Evolutionary conservation across 2,888 invertebrate genomes (phyloP).

Genomic region (Netelia virgata): DNA sequence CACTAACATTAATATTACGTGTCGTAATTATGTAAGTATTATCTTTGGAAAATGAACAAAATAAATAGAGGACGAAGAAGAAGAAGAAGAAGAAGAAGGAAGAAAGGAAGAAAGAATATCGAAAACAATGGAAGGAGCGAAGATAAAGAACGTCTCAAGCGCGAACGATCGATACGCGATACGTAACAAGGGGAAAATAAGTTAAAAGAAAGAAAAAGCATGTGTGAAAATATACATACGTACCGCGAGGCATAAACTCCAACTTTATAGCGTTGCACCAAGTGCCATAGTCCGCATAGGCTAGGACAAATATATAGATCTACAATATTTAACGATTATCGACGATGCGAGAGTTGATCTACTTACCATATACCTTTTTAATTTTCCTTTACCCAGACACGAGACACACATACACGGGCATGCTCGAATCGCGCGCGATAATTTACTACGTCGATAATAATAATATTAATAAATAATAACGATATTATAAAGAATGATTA

Average conservation of each 20-base stretch:
- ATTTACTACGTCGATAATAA: slow-evolving; percentile 36
- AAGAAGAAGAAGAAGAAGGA: slow-evolving; percentile 8
- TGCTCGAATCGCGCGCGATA: slow-evolving; percentile 42
- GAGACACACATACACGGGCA: neutral
- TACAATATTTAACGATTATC: slow-evolving; percentile 39
- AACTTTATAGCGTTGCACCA: slow-evolving; percentile 77
- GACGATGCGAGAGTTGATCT: slow-evolving; percentile 21
- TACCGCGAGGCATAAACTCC: slow-evolving; percentile 70
- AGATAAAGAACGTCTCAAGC: neutral
- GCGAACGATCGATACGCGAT: slow-evolving; percentile 4
- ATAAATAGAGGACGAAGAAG: neutral
- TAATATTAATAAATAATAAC: slow-evolving; percentile 3
- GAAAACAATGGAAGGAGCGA: too few species aligned
- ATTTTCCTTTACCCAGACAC: slow-evolving; percentile 2
- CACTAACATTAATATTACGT: slow-evolving; percentile 75
- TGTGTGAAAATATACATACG: slow-evolving; percentile 58
- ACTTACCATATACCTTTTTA: slow-evolving; percentile 1
- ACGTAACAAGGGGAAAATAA: slow-evolving; percentile 5
- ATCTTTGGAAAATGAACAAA: slow-evolving; percentile 62
- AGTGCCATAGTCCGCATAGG: slow-evolving; percentile 78
- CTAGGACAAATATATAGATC: slow-evolving; percentile 47
- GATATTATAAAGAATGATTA: slow-evolving; percentile 37
- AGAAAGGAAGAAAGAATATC: neutral
- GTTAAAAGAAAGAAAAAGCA: neutral
- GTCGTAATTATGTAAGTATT: slow-evolving; percentile 75